phyloP scores from a whole-genome alignment of 2,113 vertebrate genomes.

The Australoheros scitulus region DNA sequence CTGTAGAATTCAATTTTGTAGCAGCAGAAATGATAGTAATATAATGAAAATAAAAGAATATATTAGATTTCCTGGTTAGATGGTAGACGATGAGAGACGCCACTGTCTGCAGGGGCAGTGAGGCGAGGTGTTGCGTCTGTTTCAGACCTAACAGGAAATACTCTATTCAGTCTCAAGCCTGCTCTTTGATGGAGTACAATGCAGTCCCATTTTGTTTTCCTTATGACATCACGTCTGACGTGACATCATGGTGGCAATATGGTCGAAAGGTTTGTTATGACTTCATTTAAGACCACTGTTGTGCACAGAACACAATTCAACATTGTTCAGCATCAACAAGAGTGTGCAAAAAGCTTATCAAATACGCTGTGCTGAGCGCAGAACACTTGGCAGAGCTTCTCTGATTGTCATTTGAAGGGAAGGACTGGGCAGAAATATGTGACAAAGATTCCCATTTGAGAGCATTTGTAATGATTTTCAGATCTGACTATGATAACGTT shows the following conservation, averaged over 20 bases:
- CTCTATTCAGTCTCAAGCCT: slow-evolving; percentile 27
- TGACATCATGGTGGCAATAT: slow-evolving; percentile 70
- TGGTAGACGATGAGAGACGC: neutral
- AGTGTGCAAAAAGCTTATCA: slow-evolving; percentile 48
- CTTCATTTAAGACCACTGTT: slow-evolving; percentile 69
- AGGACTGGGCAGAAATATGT: slow-evolving; percentile 8
- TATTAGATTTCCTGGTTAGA: slow-evolving; percentile 12
- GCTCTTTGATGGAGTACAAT: slow-evolving; percentile 48
- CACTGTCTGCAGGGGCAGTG: neutral
- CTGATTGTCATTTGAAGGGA: slow-evolving; percentile 35
- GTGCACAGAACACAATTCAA: slow-evolving; percentile 58
- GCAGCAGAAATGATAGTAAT: slow-evolving; percentile 15
- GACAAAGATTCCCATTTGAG: neutral
- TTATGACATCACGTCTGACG: slow-evolving; percentile 61
- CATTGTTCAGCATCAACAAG: slow-evolving; percentile 65
- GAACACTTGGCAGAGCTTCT: slow-evolving; percentile 57
- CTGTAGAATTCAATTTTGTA: slow-evolving; percentile 4
- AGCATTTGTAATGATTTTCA: neutral
- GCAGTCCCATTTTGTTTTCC: slow-evolving; percentile 54
- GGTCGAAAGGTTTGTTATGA: slow-evolving; percentile 62
- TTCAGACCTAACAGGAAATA: slow-evolving; percentile 51
- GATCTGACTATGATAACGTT: slow-evolving; percentile 1
- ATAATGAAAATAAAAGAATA: neutral
- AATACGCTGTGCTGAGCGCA: slow-evolving; percentile 47
- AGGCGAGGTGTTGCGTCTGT: slow-evolving; percentile 33